Evolutionary conservation across 2,888 invertebrate species (phyloP).

Genomic region (Trichopoda pennipes): DNA sequence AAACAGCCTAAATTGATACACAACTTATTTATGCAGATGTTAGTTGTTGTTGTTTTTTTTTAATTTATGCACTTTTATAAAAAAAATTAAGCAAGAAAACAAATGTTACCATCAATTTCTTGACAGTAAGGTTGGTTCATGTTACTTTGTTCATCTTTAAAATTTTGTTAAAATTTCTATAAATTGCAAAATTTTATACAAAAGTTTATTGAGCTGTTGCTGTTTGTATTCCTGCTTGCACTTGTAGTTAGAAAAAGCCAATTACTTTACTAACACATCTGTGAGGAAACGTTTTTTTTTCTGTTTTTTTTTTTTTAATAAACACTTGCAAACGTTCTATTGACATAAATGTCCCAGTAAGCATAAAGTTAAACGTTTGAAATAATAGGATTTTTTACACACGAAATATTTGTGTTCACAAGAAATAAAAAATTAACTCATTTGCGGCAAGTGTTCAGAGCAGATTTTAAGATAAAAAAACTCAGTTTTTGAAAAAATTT

Average conservation of each 20-base stretch:
- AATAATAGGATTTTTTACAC: too few species aligned
- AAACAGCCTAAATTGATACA: slow-evolving; percentile 3
- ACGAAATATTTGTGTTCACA: too few species aligned
- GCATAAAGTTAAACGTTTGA: too few species aligned
- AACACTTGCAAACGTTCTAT: slow-evolving; percentile 22
- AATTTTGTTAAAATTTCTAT: slow-evolving; percentile 36
- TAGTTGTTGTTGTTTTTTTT: slow-evolving; percentile 10
- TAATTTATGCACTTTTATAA: slow-evolving; percentile 49
- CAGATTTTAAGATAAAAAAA: too few species aligned
- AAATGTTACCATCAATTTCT: slow-evolving; percentile 37
- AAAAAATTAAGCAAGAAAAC: slow-evolving; percentile 30
- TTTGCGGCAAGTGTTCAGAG: too few species aligned
- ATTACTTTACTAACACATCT: slow-evolving; percentile 55
- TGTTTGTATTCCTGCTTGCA: slow-evolving; percentile 21
- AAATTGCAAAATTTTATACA: slow-evolving; percentile 40
- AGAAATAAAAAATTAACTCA: too few species aligned
- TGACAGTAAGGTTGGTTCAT: slow-evolving; percentile 15
- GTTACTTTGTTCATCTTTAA: slow-evolving; percentile 11
- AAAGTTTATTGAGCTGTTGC: slow-evolving; percentile 37
- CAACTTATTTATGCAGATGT: too few species aligned
- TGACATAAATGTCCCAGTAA: slow-evolving; percentile 23
- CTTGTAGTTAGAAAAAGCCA: slow-evolving; percentile 55
- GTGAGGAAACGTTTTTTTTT: neutral
- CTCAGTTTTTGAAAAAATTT: too few species aligned
- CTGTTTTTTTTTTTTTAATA: slow-evolving; percentile 29